Conservation (phyloP, 2,113 vertebrate genomes). For the Actenoides hombroni region DNA sequence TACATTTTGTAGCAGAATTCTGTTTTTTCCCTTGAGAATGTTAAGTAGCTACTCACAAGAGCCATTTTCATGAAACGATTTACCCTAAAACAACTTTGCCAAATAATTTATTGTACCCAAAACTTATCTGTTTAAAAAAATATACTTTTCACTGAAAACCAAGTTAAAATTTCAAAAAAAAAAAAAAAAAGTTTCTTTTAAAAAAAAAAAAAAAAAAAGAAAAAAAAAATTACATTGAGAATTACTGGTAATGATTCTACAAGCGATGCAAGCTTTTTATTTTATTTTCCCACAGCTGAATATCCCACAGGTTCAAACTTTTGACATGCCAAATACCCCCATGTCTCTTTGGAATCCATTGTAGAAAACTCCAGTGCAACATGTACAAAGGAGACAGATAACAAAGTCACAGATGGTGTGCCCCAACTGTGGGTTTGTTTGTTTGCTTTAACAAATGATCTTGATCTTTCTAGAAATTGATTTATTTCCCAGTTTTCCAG, state of each 20-base stretch:
- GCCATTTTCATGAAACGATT: neutral
- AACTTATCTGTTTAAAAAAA: neutral
- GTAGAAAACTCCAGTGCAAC: neutral
- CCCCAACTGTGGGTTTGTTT: neutral
- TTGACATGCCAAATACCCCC: neutral
- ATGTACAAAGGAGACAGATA: neutral
- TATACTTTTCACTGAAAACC: neutral
- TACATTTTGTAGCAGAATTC: neutral
- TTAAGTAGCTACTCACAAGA: neutral
- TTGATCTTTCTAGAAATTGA: neutral
- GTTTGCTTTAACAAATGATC: neutral
- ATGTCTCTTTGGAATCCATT: neutral
- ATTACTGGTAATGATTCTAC: neutral
- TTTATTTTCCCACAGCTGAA: neutral
- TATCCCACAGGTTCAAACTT: neutral
- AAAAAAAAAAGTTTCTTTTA: neutral
- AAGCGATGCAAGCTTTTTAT: neutral
- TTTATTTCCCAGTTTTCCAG: neutral
- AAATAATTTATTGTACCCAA: neutral
- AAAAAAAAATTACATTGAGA: neutral
- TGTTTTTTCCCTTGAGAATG: neutral
- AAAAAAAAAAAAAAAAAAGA: neutral
- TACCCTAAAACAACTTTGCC: neutral
- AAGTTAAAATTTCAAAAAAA: neutral
- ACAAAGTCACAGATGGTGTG: neutral